Evolutionary conservation across 2,797 vertebrate species (phyloP).

Genomic region (Prionace glauca): DNA sequence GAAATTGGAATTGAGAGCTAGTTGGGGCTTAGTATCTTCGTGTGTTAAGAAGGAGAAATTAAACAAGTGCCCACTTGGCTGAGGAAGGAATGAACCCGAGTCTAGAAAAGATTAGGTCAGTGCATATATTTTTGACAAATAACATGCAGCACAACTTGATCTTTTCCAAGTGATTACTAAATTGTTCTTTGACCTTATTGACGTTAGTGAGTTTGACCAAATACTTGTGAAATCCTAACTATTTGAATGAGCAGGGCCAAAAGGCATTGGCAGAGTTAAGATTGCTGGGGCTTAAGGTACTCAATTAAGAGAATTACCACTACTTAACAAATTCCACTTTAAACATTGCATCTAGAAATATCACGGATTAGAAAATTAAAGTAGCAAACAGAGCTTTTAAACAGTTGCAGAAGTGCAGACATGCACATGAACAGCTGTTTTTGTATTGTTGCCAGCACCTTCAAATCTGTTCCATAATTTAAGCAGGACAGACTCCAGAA

Average conservation of each 20-base stretch:
- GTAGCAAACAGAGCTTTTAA: background rate
- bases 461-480: slow-evolving; percentile 6
- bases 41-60: background rate
- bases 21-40: background rate
- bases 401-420: background rate
- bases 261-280: background rate
- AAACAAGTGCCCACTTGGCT: background rate
- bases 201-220: background rate
- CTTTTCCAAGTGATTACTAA: background rate
- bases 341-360: background rate
- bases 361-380: background rate
- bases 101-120: background rate
- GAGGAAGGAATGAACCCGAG: background rate
- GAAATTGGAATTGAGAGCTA: background rate
- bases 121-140: background rate
- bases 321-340: background rate
- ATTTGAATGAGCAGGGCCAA: background rate
- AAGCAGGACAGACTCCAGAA: background rate
- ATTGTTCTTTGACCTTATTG: background rate
- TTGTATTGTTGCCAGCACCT: slow-evolving; percentile 2
- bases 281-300: background rate
- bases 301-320: background rate
- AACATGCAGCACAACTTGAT: background rate
- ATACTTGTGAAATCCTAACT: background rate
- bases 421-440: slow-evolving; percentile 22